These are phyloP conservation scores for Lanius collurio DNA, from an alignment of 2,113 vertebrate genomes.

Conservation along the genomic window DNA sequence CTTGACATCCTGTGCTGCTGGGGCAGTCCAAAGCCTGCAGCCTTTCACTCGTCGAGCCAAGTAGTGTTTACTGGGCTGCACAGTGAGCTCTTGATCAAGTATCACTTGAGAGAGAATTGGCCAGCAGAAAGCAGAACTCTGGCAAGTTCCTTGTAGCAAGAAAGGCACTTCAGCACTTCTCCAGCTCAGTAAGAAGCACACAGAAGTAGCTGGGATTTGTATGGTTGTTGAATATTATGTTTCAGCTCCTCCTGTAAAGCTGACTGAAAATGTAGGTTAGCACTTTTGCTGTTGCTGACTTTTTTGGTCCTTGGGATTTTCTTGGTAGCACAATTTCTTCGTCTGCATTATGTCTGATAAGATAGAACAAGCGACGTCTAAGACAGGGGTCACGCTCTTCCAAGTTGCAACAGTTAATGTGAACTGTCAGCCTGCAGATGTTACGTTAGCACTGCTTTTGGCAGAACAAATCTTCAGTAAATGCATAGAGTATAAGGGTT, in stretches of 20 bases:
- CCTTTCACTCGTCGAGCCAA: not conserved
- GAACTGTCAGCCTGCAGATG: slow-evolving; percentile 65
- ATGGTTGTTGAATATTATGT: not conserved
- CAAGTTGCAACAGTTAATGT: slow-evolving; percentile 33
- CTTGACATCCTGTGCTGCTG: not conserved
- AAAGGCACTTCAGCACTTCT: slow-evolving; percentile 9
- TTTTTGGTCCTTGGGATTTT: slow-evolving; percentile 57
- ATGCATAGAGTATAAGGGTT: not conserved
- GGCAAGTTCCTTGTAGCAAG: not conserved
- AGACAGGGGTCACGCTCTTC: slow-evolving; percentile 48
- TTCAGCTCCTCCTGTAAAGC: not conserved
- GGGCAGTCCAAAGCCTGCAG: not conserved
- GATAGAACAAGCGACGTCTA: slow-evolving; percentile 38
- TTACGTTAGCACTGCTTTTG: slow-evolving; percentile 30
- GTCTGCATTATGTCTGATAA: slow-evolving; percentile 51
- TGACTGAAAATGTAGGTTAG: slow-evolving; percentile 2
- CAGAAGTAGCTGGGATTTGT: not conserved
- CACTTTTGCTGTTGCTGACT: slow-evolving; percentile 11
- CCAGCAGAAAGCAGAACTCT: not conserved
- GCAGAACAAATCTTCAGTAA: slow-evolving; percentile 52
- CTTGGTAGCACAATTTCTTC: slow-evolving; percentile 6
- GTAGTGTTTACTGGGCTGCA: not conserved
- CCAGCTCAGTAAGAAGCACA: not conserved
- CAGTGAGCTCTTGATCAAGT: not conserved
- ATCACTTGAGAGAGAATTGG: not conserved